A percentile compares a stretch with the other conserved stretches of the same genome.
Evolutionary conservation across 1,140 invertebrate genomes (phyloP).

Genomic region (Drosophila kurseongensis): DNA sequence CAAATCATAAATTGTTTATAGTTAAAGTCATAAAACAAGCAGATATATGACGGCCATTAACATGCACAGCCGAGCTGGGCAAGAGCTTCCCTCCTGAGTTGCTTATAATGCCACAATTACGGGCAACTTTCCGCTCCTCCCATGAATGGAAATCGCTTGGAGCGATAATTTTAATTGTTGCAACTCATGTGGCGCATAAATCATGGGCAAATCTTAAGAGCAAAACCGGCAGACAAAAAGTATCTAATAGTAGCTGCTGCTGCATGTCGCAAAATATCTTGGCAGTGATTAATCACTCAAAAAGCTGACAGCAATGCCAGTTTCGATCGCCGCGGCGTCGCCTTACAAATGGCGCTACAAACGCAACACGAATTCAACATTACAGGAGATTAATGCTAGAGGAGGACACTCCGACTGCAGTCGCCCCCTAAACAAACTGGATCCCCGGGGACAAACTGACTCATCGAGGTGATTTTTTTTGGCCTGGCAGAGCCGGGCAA

Average conservation of each 20-base stretch:
- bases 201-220: slow-evolving; percentile 71
- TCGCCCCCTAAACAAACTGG: not conserved
- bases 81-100: slow-evolving; percentile 12
- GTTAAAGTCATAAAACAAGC: slow-evolving; percentile 69
- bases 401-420: slow-evolving; percentile 5
- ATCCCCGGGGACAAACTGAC: slow-evolving; percentile 6
- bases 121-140: slow-evolving; percentile 30
- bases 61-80: slow-evolving; percentile 37
- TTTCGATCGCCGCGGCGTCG: slow-evolving; percentile 25
- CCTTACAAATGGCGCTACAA: slow-evolving; percentile 79
- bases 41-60: slow-evolving; percentile 74
- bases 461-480: slow-evolving; percentile 14
- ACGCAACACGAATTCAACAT: slow-evolving; percentile 69
- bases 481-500: slow-evolving; percentile 38
- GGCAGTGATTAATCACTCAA: slow-evolving; percentile 77
- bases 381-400: slow-evolving; percentile 43
- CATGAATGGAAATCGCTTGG: slow-evolving; percentile 33
- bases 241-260: slow-evolving; percentile 76
- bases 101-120: slow-evolving; percentile 55
- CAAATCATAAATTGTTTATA: slow-evolving; percentile 77
- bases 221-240: slow-evolving; percentile 60
- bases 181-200: slow-evolving; percentile 60
- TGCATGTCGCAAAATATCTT: slow-evolving; percentile 68
- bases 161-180: slow-evolving; percentile 77
- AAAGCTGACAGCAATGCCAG: slow-evolving; percentile 53